Evolutionary conservation across 2,888 invertebrate species (phyloP), one percentile per base, ranked within the genome.

Genomic region (Piscicola geometra): DNA sequence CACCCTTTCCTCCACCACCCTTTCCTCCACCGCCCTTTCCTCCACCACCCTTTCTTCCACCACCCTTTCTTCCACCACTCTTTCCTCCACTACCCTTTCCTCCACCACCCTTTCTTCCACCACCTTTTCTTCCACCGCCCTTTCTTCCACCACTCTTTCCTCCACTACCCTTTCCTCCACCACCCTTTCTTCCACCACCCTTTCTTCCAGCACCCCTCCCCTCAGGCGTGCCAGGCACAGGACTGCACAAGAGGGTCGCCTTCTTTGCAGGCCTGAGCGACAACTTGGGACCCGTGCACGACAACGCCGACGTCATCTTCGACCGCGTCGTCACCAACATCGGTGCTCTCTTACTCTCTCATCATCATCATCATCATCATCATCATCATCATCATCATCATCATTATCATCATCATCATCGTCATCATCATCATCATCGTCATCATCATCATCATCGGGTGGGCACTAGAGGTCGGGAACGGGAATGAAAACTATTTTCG

Each of bases 221-320:
- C n/a, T n/a, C 79, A 83, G 82, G 82, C 77, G 78, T 80, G 73
- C 81, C 81, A 15, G 79, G 79, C 75, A 77, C 75, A 50, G 76
- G 76, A n/a, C 25, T 25, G 5, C 75, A 77, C 5, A 79, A 80
- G 28, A 81, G 81, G 70, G 80, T 83, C 47, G 84, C 84, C 3
- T 84, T 84, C 80, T 84, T 83, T 78, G 83, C 80, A 25, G 84
- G 84, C 12, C 79, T 84, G n/a, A 80, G 81, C 18, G 80, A 82
- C 71, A 84, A 84, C 81, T 77, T 79, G 41, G 83, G 83, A 0
- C 82, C 82, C 0, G 79, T 83, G 5, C 80, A 21, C n/a, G 75
- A 79, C 64, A 76, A 79, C 77, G 75, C 76, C 35, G 77, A 78
- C 76, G 81, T 83, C 56, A 68, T 81, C 33, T 83, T 83, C 78